Evolutionary conservation across 2,888 invertebrate species (phyloP).

Genomic region (Chrysodeixis includens): DNA sequence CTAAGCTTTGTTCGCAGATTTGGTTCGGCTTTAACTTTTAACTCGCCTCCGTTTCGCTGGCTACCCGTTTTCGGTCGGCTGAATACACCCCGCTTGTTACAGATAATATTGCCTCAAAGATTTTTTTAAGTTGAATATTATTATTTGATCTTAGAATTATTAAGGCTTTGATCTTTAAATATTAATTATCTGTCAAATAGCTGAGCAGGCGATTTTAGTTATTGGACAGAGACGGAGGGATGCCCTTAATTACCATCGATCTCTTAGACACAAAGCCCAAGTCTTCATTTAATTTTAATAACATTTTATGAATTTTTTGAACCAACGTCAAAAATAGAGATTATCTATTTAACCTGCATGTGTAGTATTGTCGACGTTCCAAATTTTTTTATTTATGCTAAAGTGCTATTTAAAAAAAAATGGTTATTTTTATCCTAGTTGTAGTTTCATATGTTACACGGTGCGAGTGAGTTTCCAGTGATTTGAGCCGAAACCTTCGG

Average conservation of each 20-base stretch:
- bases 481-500: neutral
- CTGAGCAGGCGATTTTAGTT: neutral
- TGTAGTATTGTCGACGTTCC: no score
- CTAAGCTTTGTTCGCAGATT: constrained; percentile 21
- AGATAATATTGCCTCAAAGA: constrained; percentile 15
- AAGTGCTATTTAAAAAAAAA: no score
- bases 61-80: constrained; percentile 25
- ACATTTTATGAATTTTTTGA: no score
- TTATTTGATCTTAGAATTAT: neutral
- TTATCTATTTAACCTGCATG: neutral
- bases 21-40: constrained; percentile 39
- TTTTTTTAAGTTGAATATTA: neutral
- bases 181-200: neutral
- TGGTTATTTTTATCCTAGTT: no score
- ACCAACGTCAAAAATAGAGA: no score
- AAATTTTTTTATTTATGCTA: no score
- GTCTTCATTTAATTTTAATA: no score
- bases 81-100: constrained; percentile 21
- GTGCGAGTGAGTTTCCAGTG: neutral
- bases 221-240: neutral
- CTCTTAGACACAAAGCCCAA: neutral
- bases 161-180: neutral
- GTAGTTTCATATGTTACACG: neutral
- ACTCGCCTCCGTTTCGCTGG: constrained; percentile 26
- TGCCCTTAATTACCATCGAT: neutral